A percentile compares a stretch with the other conserved stretches of the same genome.
Evolutionary conservation across 2,797 vertebrate genomes (phyloP).

Genomic region (Nannoperca australis): DNA sequence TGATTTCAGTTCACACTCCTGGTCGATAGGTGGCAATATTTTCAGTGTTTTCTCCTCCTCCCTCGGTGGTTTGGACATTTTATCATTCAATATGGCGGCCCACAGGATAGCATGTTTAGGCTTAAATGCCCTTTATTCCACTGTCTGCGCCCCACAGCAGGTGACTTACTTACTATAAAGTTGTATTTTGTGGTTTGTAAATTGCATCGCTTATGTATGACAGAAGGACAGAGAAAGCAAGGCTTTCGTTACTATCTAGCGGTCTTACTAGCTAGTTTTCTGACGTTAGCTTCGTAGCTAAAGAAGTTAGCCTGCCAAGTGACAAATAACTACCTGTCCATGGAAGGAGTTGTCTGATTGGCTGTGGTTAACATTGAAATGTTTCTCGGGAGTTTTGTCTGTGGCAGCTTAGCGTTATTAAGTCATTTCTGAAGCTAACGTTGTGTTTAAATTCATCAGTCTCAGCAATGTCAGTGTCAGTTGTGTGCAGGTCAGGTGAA

Average conservation of each 20-base stretch:
- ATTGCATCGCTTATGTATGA: accelerated
- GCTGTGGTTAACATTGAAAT: accelerated
- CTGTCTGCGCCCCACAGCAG: conserved; percentile 69
- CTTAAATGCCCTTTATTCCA: conserved; percentile 65
- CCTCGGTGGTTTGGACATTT: neutral
- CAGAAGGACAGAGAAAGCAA: neutral
- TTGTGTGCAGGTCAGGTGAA: neutral
- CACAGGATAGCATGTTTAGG: conserved; percentile 73
- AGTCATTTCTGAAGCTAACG: neutral
- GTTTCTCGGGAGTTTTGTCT: neutral
- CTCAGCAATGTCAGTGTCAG: no score
- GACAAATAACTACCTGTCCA: neutral
- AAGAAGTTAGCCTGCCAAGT: neutral
- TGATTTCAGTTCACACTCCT: conserved; percentile 11
- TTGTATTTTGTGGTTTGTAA: neutral
- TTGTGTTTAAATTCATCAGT: neutral
- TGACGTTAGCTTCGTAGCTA: conserved; percentile 41
- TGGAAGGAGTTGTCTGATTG: no score
- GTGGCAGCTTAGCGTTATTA: no score
- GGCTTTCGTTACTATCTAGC: neutral
- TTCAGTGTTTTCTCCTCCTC: neutral
- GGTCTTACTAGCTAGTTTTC: neutral
- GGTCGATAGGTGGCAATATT: conserved; percentile 61
- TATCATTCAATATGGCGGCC: conserved; percentile 78
- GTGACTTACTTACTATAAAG: conserved; percentile 31